Percentiles rank a stretch among this genome's conserved stretches.
Evolutionary conservation across 2,113 vertebrate genomes (phyloP).

Genomic region (Cryptotis parvus): DNA sequence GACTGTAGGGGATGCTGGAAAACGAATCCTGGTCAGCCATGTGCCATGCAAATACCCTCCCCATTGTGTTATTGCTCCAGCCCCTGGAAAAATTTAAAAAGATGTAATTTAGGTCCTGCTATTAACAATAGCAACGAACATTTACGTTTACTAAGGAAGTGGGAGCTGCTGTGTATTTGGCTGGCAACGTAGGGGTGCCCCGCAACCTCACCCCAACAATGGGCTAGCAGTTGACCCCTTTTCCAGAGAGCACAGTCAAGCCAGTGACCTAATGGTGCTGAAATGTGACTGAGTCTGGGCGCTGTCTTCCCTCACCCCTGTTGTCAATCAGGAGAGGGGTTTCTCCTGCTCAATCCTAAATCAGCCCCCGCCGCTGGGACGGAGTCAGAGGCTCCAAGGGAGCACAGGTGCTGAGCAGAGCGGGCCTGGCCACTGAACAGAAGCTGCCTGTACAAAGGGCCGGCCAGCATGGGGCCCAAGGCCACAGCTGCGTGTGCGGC

Average conservation of each 20-base stretch:
- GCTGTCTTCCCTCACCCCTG: not conserved
- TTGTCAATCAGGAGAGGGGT: not conserved
- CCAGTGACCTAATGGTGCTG: not conserved
- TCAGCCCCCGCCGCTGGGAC: not conserved
- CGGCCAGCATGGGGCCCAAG: not conserved
- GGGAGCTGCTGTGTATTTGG: rapidly evolving
- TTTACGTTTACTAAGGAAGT: not conserved
- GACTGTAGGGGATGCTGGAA: no score
- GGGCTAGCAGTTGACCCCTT: not conserved
- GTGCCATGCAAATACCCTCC: no score
- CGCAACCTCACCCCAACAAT: no score
- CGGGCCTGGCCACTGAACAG: not conserved
- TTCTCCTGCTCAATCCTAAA: not conserved
- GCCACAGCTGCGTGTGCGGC: constrained; percentile 32
- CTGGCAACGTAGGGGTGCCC: not conserved
- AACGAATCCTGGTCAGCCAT: no score
- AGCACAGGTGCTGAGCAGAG: constrained; percentile 40
- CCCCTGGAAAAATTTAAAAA: no score
- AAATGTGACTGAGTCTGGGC: not conserved
- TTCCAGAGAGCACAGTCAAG: not conserved
- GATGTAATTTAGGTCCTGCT: not conserved
- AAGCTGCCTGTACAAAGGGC: not conserved
- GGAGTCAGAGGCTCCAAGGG: not conserved
- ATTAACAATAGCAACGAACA: no score
- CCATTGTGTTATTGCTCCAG: no score